Percentiles rank a stretch among this genome's conserved stretches.
Evolutionary conservation across 2,888 invertebrate species (phyloP).

Genomic region (Arge pagana): DNA sequence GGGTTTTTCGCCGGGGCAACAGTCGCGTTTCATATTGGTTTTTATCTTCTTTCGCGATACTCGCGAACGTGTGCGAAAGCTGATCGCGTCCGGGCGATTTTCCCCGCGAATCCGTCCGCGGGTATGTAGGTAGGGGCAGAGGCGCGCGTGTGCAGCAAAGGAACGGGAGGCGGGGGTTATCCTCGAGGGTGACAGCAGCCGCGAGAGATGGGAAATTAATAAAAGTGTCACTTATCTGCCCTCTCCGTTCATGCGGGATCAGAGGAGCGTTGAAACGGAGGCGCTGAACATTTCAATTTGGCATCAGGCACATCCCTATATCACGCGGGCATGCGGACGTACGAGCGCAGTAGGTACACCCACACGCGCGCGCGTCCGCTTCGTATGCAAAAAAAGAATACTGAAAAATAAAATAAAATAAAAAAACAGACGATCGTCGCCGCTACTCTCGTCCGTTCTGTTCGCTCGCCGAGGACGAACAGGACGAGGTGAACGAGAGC

Average conservation of each 20-base stretch:
- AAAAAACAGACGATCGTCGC: too few relatives aligned
- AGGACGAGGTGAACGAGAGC: slow-evolving; percentile 29
- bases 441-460: slow-evolving; percentile 1
- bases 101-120: too few relatives aligned
- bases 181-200: slow-evolving; percentile 35
- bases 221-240: slow-evolving; percentile 75
- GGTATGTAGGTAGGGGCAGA: slow-evolving; percentile 28
- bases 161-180: slow-evolving; percentile 34
- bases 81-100: too few relatives aligned
- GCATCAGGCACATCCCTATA: slow-evolving; percentile 34
- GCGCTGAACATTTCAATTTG: slow-evolving; percentile 61
- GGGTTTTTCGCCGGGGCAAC: too few relatives aligned
- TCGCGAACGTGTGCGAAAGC: too few relatives aligned
- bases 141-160: slow-evolving; percentile 16
- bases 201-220: slow-evolving; percentile 72
- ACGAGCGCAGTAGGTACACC: slow-evolving; percentile 22
- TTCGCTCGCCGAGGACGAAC: slow-evolving; percentile 16
- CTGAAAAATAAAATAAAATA: too few relatives aligned
- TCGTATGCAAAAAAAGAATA: neutral
- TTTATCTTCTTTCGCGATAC: too few relatives aligned
- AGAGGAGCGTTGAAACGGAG: slow-evolving; percentile 45
- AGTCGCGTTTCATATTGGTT: too few relatives aligned
- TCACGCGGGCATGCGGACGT: slow-evolving; percentile 24
- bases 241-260: slow-evolving; percentile 35
- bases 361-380: slow-evolving; percentile 1